These are phyloP conservation scores for Hypocryptadius cinnamomeus DNA, from an alignment of 2,113 vertebrate genomes.

Conservation along the genomic window DNA sequence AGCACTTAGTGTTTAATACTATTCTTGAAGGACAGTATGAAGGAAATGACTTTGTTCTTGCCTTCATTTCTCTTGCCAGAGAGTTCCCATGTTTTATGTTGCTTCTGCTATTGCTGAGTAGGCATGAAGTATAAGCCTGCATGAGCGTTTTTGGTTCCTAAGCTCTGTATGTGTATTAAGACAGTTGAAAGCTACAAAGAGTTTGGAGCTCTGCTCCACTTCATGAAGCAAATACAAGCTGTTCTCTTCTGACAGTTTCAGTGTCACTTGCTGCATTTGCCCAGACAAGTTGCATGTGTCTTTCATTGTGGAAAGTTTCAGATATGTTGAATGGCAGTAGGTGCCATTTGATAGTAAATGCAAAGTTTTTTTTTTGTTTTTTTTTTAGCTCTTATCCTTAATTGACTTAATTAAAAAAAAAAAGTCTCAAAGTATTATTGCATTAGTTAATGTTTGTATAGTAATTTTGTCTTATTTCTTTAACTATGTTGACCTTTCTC, in stretches of 20 bases:
- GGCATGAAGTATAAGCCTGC: not conserved
- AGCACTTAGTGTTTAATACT: not conserved
- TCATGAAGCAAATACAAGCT: not conserved
- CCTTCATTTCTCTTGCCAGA: not conserved
- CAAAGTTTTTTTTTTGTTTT: not conserved
- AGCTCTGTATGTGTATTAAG: not conserved
- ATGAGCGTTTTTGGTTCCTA: not conserved
- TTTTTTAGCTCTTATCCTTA: not conserved
- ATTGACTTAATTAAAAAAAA: not conserved
- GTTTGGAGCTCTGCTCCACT: not conserved
- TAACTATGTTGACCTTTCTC: conserved; percentile 58
- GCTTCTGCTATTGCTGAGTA: not conserved
- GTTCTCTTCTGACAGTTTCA: not conserved
- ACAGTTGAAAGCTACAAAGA: not conserved
- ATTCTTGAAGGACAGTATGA: not conserved
- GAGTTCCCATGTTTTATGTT: not conserved
- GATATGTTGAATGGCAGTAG: not conserved
- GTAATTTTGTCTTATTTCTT: conserved; percentile 9
- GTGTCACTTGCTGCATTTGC: not conserved
- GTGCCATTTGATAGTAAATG: not conserved
- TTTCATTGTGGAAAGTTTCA: not conserved
- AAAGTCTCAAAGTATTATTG: not conserved
- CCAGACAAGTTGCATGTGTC: not conserved
- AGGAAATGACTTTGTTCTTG: not conserved
- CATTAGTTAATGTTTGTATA: not conserved